Evolutionary conservation across 2,888 invertebrate species (phyloP).

Genomic region (Anthrax anthrax): DNA sequence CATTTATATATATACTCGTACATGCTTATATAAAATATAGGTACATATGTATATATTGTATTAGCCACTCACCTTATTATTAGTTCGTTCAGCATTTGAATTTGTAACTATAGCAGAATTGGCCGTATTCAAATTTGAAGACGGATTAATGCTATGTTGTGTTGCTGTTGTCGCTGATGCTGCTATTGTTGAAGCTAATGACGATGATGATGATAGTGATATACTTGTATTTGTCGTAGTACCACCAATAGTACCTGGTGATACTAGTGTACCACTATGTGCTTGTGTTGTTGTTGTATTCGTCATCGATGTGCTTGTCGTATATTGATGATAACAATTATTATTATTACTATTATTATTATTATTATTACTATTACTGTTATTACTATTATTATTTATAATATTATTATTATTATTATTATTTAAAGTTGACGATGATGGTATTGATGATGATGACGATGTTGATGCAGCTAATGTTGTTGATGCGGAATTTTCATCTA

Average conservation of each 20-base stretch:
- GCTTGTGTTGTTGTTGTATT: background rate
- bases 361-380: too few relatives aligned
- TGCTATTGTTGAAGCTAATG: slow-evolving; percentile 1
- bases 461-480: background rate
- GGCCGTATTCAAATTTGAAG: background rate
- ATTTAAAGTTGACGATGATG: background rate
- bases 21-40: too few relatives aligned
- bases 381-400: too few relatives aligned
- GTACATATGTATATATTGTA: too few relatives aligned
- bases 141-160: background rate
- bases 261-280: background rate
- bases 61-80: background rate
- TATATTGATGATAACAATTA: background rate
- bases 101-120: slow-evolving; percentile 1
- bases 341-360: too few relatives aligned
- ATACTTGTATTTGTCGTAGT: background rate
- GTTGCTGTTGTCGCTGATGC: background rate
- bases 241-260: background rate
- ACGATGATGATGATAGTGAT: background rate
- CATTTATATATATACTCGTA: too few relatives aligned
- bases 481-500: too few relatives aligned
- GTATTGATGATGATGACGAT: background rate
- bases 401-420: too few relatives aligned
- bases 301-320: background rate
- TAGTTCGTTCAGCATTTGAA: background rate